Evolutionary conservation across 2,797 vertebrate species (phyloP).

Genomic region (Dipus sagitta): DNA sequence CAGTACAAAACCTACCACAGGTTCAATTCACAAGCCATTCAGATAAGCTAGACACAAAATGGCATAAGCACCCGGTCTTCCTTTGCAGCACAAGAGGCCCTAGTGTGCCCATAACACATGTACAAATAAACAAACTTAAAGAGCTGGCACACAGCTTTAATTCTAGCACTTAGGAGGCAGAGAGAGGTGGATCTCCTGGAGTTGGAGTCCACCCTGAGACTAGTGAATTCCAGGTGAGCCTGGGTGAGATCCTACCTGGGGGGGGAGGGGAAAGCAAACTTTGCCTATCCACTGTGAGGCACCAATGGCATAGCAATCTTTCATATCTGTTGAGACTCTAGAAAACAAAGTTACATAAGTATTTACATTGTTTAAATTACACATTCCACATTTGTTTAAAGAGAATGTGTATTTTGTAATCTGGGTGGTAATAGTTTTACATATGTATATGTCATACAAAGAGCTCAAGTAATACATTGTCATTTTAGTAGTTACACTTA

Average conservation of each 20-base stretch:
- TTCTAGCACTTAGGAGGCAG: no score
- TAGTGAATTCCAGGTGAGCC: no score
- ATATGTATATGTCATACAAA: background rate
- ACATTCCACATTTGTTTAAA: slow-evolving; percentile 20
- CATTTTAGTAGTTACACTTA: slow-evolving; percentile 41
- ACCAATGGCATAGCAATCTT: background rate
- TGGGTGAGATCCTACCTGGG: no score
- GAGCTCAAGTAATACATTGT: slow-evolving; percentile 19
- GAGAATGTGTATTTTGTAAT: slow-evolving; percentile 30
- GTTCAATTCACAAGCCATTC: no score
- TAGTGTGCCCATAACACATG: no score
- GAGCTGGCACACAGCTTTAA: no score
- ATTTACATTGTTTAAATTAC: background rate
- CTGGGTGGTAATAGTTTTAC: background rate
- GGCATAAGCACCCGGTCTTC: no score
- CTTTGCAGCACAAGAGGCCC: no score
- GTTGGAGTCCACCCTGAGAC: no score
- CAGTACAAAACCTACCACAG: no score
- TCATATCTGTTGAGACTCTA: slow-evolving; percentile 21
- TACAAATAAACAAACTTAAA: background rate
- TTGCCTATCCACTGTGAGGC: background rate
- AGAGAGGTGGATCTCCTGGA: no score
- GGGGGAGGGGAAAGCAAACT: background rate
- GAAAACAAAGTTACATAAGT: background rate
- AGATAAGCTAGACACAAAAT: no score